A percentile compares a stretch with the other conserved stretches of the same genome.
Evolutionary conservation across 2,113 vertebrate genomes (phyloP).

Genomic region (Paramormyrops kingsleyae): DNA sequence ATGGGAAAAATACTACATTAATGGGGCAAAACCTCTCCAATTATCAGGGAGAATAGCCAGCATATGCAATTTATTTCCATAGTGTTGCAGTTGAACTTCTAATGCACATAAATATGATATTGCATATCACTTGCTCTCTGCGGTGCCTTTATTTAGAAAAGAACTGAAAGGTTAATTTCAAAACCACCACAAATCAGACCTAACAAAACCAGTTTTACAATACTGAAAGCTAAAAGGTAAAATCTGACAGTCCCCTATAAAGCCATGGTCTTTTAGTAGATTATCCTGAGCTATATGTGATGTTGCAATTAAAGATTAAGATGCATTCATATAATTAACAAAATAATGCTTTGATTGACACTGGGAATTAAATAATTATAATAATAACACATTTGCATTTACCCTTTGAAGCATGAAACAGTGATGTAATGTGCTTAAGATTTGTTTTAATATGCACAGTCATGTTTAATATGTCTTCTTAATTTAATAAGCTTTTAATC

Average conservation of each 20-base stretch:
- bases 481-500: slow-evolving; percentile 11
- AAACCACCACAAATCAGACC: background rate
- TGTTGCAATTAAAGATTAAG: background rate
- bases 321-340: background rate
- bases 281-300: background rate
- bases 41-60: background rate
- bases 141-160: background rate
- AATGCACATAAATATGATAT: background rate
- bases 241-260: background rate
- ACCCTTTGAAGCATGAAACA: background rate
- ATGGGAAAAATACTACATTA: background rate
- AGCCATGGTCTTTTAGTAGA: background rate
- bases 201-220: background rate
- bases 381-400: background rate
- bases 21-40: background rate
- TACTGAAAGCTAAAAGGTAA: background rate
- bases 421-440: background rate
- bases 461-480: background rate
- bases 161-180: background rate
- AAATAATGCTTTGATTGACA: background rate
- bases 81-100: background rate
- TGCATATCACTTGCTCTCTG: background rate
- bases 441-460: background rate
- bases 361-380: background rate
- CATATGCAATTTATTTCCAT: background rate